Percentiles rank a stretch among this genome's conserved stretches.
Evolutionary conservation across 2,113 vertebrate genomes (phyloP).

Genomic region (Saccopteryx bilineata): DNA sequence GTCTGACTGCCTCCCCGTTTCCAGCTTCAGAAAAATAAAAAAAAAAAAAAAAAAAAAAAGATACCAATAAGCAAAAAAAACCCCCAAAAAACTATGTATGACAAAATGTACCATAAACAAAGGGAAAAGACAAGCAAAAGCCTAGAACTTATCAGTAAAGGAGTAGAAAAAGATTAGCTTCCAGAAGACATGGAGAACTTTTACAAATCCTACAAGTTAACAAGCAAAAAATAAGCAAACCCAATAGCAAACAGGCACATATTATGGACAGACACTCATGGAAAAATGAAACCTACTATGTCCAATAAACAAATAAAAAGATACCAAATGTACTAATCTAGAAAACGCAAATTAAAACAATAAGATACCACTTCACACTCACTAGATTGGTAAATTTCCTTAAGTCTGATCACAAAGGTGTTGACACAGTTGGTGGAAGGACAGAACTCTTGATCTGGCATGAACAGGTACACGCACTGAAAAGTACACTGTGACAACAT

Average conservation of each 20-base stretch:
- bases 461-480: neutral
- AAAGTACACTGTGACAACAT: neutral
- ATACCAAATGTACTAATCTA: neutral
- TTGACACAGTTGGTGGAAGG: neutral
- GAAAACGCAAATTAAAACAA: constrained; percentile 19
- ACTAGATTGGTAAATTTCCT: neutral
- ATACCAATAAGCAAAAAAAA: neutral
- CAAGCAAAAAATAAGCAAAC: neutral
- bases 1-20: too few species aligned
- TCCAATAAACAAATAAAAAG: constrained; percentile 7
- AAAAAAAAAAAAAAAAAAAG: neutral
- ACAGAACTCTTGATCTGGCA: neutral
- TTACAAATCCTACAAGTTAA: neutral
- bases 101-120: neutral
- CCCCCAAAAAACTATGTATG: neutral
- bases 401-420: neutral
- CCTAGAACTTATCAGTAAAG: neutral
- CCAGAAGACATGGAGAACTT: neutral
- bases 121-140: neutral
- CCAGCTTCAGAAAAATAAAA: too few species aligned
- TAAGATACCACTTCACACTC: neutral
- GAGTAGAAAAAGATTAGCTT: constrained; percentile 13
- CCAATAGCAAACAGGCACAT: neutral
- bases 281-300: neutral
- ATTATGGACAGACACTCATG: neutral